Percentiles rank a stretch among this genome's conserved stretches.
Evolutionary conservation across 2,113 vertebrate species (phyloP).

Genomic region (Neotragus pygmaeus): DNA sequence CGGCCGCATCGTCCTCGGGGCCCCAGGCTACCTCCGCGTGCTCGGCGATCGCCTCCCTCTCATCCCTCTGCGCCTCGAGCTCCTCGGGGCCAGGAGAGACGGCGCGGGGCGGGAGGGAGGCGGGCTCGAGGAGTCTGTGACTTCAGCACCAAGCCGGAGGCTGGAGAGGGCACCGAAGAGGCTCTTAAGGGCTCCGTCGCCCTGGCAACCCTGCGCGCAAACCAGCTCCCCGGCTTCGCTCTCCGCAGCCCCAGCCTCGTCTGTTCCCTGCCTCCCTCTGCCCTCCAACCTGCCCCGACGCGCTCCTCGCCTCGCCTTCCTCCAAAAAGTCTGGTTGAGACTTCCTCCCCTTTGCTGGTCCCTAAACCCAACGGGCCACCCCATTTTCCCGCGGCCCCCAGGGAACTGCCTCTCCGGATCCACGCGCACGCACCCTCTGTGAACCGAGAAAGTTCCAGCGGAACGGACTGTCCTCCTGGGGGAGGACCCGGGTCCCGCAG

Average conservation of each 20-base stretch:
- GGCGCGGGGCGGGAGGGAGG: background rate
- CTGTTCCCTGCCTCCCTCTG: background rate
- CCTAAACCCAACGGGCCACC: background rate
- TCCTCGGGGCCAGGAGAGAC: background rate
- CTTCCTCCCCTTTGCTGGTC: background rate
- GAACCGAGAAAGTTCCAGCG: background rate
- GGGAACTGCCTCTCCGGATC: background rate
- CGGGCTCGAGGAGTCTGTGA: constrained; percentile 26
- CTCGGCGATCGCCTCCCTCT: constrained; percentile 18
- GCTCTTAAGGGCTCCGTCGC: constrained; percentile 36
- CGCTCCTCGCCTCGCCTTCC: background rate
- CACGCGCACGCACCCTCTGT: background rate
- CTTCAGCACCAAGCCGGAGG: constrained; percentile 26
- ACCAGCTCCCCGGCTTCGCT: background rate
- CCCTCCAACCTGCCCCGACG: background rate
- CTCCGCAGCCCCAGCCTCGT: background rate
- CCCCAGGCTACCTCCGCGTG: background rate
- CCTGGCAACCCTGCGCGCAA: constrained; percentile 53
- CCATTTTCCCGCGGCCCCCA: background rate
- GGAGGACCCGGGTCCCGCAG: background rate
- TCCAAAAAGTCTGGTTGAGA: background rate
- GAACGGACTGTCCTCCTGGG: background rate
- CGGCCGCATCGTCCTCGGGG: constrained; percentile 68
- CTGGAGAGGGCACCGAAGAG: constrained; percentile 36
- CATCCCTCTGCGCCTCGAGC: background rate